Percentiles rank a stretch among this genome's conserved stretches.
phyloP scores from a whole-genome alignment of 2,888 invertebrate species.

The Magallana nippona region DNA sequence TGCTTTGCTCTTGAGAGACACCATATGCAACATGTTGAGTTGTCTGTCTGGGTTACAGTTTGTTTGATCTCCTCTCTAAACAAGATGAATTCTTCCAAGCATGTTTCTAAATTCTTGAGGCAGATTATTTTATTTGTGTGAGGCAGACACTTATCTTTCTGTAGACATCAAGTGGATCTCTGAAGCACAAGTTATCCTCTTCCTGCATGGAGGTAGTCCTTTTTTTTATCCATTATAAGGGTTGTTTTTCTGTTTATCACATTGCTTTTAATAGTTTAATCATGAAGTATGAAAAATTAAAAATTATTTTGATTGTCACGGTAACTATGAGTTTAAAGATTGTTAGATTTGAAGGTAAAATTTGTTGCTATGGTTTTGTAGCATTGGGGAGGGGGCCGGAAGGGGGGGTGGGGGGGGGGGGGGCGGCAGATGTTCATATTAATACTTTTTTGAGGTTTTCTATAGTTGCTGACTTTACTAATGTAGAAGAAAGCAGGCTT shows the following conservation, averaged over 20 bases:
- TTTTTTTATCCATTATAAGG: not conserved
- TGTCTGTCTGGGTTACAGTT: constrained; percentile 9
- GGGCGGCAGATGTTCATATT: no score
- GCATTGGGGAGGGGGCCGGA: no score
- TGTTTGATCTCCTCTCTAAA: constrained; percentile 14
- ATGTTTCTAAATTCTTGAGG: constrained; percentile 20
- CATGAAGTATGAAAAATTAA: no score
- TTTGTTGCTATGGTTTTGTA: no score
- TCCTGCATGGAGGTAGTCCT: not conserved
- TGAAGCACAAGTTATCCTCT: not conserved
- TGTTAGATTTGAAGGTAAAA: no score
- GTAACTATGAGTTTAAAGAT: no score
- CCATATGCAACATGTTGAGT: constrained; percentile 29
- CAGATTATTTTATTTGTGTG: constrained; percentile 25
- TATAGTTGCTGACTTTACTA: not conserved
- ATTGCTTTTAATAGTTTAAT: no score
- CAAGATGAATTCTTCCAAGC: constrained; percentile 18
- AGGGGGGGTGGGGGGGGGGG: no score
- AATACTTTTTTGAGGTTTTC: no score
- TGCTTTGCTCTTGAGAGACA: not conserved
- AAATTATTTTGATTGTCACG: no score
- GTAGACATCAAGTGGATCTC: constrained; percentile 4
- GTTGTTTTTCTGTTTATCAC: not conserved
- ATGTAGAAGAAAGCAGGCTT: not conserved
- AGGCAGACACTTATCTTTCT: constrained; percentile 15